Conservation (phyloP, 2,797 vertebrate genomes). For the Peromyscus aztecus region DNA sequence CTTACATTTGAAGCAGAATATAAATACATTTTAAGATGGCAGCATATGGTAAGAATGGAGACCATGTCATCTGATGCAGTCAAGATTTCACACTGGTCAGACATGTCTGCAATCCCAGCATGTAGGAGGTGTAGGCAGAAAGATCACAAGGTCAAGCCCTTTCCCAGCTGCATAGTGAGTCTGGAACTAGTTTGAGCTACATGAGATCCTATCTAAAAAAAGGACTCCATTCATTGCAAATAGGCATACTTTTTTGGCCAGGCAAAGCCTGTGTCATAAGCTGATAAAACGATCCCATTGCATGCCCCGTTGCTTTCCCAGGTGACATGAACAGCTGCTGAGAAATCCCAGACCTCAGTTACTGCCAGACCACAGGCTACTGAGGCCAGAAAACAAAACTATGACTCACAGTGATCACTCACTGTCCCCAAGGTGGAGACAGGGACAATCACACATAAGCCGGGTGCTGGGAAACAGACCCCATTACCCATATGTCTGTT, state of each 20-base stretch:
- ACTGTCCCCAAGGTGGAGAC: neutral
- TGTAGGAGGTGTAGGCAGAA: neutral
- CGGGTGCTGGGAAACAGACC: neutral
- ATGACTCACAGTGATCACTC: conserved; percentile 59
- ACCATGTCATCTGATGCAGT: neutral
- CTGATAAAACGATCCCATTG: conserved; percentile 49
- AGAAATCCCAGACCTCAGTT: conserved; percentile 51
- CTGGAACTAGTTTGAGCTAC: neutral
- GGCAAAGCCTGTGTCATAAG: neutral
- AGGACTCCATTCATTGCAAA: neutral
- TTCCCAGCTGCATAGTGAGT: neutral
- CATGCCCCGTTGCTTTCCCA: conserved; percentile 35
- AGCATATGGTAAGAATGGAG: neutral
- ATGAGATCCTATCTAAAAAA: neutral
- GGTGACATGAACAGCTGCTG: conserved; percentile 75
- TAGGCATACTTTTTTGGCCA: conserved; percentile 54
- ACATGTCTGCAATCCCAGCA: neutral
- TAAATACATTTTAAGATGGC: neutral
- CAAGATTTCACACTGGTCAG: neutral
- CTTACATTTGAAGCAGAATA: neutral
- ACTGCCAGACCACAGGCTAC: conserved; percentile 68
- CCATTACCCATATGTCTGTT: neutral
- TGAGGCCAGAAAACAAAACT: conserved; percentile 67
- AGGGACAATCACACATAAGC: neutral
- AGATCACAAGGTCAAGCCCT: neutral